phyloP scores from a whole-genome alignment of 2,888 invertebrate species.

The Hirtodrosophila trivittata region DNA sequence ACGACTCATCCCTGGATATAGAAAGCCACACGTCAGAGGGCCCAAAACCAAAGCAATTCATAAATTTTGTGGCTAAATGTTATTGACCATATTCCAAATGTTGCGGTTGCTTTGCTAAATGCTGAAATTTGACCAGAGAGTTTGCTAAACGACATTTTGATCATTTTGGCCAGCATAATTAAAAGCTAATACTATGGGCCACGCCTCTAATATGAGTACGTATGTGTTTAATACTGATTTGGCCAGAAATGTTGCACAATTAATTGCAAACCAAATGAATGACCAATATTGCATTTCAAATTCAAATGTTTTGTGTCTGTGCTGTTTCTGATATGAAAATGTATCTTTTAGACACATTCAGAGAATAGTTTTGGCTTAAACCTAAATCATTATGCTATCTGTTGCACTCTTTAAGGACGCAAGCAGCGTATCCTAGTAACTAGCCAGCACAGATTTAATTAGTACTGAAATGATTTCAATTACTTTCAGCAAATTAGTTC shows the following conservation, averaged over 20 bases:
- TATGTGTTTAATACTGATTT: too few relatives aligned
- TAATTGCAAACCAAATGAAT: too few relatives aligned
- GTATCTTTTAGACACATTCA: too few relatives aligned
- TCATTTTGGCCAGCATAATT: conserved; percentile 17
- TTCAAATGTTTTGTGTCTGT: too few relatives aligned
- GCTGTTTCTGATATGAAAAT: too few relatives aligned
- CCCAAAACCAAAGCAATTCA: conserved; percentile 66
- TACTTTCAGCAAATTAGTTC: conserved; percentile 29
- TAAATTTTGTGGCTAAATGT: conserved; percentile 66
- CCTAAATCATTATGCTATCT: too few relatives aligned
- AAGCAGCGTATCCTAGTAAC: too few relatives aligned
- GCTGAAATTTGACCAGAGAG: conserved; percentile 8
- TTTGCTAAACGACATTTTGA: conserved; percentile 18
- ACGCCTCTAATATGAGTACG: not conserved
- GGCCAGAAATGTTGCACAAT: not conserved
- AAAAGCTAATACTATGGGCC: conserved; percentile 3
- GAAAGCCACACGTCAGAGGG: conserved; percentile 12
- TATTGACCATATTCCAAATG: conserved; percentile 65
- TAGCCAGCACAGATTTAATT: conserved; percentile 50
- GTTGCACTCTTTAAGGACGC: too few relatives aligned
- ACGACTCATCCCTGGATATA: conserved; percentile 23
- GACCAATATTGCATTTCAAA: too few relatives aligned
- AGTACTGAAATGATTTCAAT: conserved; percentile 48
- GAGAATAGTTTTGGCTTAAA: too few relatives aligned
- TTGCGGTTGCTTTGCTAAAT: conserved; percentile 61